Evolutionary conservation across 2,888 invertebrate species (phyloP).

Genomic region (Rhaphigaster nebulosa): DNA sequence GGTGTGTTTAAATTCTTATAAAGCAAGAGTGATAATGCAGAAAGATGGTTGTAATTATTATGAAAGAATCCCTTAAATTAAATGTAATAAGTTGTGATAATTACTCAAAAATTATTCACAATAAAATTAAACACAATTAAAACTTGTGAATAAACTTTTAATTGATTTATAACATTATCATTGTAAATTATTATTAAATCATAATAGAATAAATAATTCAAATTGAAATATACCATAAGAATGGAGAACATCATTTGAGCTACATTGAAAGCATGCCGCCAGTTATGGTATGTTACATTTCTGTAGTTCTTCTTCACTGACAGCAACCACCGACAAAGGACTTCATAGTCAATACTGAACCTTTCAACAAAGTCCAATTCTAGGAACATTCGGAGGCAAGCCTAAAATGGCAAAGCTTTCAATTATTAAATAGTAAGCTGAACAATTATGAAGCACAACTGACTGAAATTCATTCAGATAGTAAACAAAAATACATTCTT

Average conservation of each 20-base stretch:
- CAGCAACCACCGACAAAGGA: conserved; percentile 89
- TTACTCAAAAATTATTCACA: no score
- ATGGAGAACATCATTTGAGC: conserved; percentile 98
- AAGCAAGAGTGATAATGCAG: no score
- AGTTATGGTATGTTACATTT: conserved; percentile 95
- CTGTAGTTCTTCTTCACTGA: conserved; percentile 96
- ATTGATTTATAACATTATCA: background rate
- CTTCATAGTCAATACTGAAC: conserved; percentile 94
- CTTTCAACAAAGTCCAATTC: conserved; percentile 92
- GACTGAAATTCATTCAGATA: background rate
- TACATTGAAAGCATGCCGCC: conserved; percentile 97
- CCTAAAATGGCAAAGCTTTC: conserved; percentile 69
- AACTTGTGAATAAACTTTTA: background rate
- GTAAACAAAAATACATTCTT: background rate
- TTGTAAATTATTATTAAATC: background rate
- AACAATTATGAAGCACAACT: background rate
- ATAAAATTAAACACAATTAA: no score
- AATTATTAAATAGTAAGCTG: background rate
- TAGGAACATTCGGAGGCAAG: conserved; percentile 94
- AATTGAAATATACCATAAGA: conserved; percentile 78
- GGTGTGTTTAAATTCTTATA: no score
- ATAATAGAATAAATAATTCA: background rate
- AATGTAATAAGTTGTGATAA: background rate
- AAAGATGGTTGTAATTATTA: background rate
- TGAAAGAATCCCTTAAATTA: background rate